Evolutionary conservation across 92 coral and sea anemone species (phyloP).

Genomic region (Virgularia gustaviana): DNA sequence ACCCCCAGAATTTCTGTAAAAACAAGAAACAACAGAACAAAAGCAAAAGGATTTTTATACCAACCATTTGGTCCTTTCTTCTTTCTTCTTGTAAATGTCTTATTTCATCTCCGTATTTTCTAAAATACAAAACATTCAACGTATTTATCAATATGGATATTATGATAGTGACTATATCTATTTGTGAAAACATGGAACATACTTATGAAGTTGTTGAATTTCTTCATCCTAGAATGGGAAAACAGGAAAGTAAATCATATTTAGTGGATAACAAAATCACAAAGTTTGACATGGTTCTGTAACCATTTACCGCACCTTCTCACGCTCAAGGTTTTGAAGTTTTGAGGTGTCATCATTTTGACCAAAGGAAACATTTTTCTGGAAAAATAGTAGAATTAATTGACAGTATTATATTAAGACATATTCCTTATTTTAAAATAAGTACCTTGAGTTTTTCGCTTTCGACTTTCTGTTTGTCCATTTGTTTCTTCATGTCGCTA

Average conservation of each 20-base stretch:
- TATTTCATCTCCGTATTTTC: constrained; percentile 21
- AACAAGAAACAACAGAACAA: constrained; percentile 1
- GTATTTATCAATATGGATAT: too few species aligned
- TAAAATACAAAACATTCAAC: neutral
- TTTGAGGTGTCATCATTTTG: neutral
- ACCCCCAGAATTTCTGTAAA: too few species aligned
- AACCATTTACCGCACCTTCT: too few species aligned
- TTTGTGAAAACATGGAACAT: neutral
- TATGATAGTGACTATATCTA: neutral
- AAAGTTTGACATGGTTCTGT: too few species aligned
- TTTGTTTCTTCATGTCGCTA: constrained; percentile 72
- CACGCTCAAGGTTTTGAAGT: neutral
- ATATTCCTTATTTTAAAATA: too few species aligned
- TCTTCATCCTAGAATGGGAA: constrained; percentile 76
- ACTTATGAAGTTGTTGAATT: constrained; percentile 70
- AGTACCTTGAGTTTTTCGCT: constrained; percentile 61
- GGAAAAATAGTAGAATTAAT: neutral
- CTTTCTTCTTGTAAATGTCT: constrained; percentile 7
- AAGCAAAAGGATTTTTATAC: neutral
- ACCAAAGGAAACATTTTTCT: neutral
- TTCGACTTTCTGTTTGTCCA: constrained; percentile 67
- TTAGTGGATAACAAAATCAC: too few species aligned
- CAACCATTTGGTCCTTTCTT: constrained; percentile 31
- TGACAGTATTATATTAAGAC: too few species aligned
- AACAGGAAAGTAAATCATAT: neutral